These are phyloP conservation scores for Harlomillsia oculata DNA, from an alignment of 1,140 invertebrate species.

Conservation along the genomic window DNA sequence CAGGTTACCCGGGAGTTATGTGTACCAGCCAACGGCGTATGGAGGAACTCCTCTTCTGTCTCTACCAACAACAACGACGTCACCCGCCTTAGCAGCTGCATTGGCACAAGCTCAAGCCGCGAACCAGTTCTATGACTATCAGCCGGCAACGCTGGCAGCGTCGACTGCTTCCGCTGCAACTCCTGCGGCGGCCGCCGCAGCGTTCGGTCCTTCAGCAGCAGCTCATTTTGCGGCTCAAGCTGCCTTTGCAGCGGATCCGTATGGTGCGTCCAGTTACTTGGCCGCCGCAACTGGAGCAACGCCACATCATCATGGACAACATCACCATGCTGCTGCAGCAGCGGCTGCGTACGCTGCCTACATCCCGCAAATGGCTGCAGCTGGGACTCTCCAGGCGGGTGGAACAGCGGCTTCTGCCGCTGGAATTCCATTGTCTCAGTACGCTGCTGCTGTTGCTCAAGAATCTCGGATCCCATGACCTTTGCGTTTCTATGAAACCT, in stretches of 20 bases:
- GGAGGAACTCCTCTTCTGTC: conserved; percentile 53
- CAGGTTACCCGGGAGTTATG: conserved; percentile 63
- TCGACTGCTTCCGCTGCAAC: not conserved
- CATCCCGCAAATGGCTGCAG: conserved; percentile 16
- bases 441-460: conserved; percentile 21
- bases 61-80: conserved; percentile 58
- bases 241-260: conserved; percentile 13
- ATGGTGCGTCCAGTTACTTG: conserved; percentile 2
- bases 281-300: not conserved
- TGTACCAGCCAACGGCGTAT: conserved; percentile 56
- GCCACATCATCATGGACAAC: conserved; percentile 6
- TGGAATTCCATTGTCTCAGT: conserved; percentile 7
- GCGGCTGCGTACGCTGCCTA: conserved; percentile 14
- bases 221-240: conserved; percentile 2
- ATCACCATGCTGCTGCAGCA: conserved; percentile 9
- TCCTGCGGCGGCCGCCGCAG: not conserved
- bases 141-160: conserved; percentile 41
- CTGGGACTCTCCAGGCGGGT: conserved; percentile 3
- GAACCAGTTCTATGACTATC: conserved; percentile 60
- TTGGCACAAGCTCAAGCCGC: conserved; percentile 49
- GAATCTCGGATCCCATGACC: conserved; percentile 20
- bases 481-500: not conserved
- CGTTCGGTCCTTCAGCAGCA: not conserved
- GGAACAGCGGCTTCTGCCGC: not conserved
- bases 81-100: conserved; percentile 36